Evolutionary conservation across 2,797 vertebrate species (phyloP).

Genomic region (Gymnodraco acuticeps): DNA sequence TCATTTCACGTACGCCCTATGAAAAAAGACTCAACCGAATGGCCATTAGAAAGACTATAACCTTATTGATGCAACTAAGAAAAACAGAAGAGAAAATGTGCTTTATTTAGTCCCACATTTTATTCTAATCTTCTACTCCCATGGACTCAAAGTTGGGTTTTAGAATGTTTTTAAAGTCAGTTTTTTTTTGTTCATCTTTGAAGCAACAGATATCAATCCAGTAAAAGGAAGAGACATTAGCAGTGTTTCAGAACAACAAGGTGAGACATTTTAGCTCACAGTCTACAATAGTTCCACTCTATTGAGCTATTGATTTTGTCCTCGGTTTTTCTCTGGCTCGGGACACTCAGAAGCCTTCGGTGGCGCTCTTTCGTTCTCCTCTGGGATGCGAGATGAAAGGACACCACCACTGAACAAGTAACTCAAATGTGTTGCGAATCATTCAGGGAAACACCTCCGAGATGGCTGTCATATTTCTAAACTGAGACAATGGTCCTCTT

Average conservation of each 20-base stretch:
- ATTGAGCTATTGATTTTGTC: constrained; percentile 83
- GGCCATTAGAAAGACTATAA: not conserved
- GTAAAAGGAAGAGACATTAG: constrained; percentile 70
- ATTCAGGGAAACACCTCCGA: constrained; percentile 67
- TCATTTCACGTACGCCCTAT: not conserved
- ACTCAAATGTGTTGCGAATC: constrained; percentile 67
- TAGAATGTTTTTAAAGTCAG: not conserved
- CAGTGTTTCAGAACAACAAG: constrained; percentile 83
- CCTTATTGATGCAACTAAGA: not conserved
- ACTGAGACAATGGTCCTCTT: constrained; percentile 74
- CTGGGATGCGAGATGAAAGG: constrained; percentile 68
- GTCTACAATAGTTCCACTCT: constrained; percentile 79
- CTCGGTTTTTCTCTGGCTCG: constrained; percentile 45
- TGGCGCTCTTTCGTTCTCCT: constrained; percentile 72
- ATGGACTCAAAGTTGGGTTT: not conserved
- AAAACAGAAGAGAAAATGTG: not conserved
- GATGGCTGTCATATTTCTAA: constrained; percentile 69
- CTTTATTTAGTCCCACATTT: not conserved
- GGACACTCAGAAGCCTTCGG: constrained; percentile 59
- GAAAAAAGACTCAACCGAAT: not conserved
- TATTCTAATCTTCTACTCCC: not conserved
- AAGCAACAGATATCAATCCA: constrained; percentile 79
- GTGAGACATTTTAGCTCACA: constrained; percentile 79
- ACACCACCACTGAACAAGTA: constrained; percentile 65
- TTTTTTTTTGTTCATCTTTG: constrained; percentile 14